A percentile compares a stretch with the other conserved stretches of the same genome.
Conservation (phyloP, 2,888 invertebrate genomes). For the Masnerella sp. region DNA sequence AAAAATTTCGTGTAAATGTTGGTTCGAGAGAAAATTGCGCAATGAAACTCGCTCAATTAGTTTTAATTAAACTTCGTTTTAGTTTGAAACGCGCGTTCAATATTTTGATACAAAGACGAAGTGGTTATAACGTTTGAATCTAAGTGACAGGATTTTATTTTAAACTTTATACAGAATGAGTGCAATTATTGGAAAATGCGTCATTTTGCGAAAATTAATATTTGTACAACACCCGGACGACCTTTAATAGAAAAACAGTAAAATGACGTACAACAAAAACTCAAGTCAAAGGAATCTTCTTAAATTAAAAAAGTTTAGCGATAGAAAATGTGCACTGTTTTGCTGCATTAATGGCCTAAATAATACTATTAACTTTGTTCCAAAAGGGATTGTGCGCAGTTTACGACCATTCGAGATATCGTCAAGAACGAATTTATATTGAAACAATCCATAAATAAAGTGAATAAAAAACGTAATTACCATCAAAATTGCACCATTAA, state of each 20-base stretch:
- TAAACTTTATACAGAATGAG: too few species aligned
- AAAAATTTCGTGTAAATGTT: too few species aligned
- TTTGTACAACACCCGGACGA: too few species aligned
- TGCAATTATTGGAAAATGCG: too few species aligned
- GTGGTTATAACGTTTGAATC: too few species aligned
- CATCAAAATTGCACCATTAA: background rate
- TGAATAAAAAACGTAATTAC: conserved; percentile 1
- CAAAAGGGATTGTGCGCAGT: conserved; percentile 15
- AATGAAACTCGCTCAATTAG: background rate
- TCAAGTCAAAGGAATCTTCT: too few species aligned
- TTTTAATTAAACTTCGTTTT: conserved; percentile 16
- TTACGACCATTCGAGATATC: conserved; percentile 19
- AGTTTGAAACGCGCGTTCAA: background rate
- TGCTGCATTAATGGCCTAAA: conserved; percentile 2
- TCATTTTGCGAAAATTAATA: too few species aligned
- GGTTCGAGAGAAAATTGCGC: too few species aligned
- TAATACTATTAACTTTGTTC: conserved; percentile 8
- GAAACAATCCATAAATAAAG: conserved; percentile 18
- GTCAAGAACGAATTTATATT: conserved; percentile 10
- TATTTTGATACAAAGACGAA: background rate
- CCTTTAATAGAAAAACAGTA: too few species aligned
- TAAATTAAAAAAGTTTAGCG: background rate
- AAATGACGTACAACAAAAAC: too few species aligned
- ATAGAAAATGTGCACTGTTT: background rate
- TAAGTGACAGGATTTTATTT: too few species aligned